Evolutionary conservation across 2,113 vertebrate genomes (phyloP), one percentile per base, ranked within the genome.

Genomic region (Illadopsis cleaveri): DNA sequence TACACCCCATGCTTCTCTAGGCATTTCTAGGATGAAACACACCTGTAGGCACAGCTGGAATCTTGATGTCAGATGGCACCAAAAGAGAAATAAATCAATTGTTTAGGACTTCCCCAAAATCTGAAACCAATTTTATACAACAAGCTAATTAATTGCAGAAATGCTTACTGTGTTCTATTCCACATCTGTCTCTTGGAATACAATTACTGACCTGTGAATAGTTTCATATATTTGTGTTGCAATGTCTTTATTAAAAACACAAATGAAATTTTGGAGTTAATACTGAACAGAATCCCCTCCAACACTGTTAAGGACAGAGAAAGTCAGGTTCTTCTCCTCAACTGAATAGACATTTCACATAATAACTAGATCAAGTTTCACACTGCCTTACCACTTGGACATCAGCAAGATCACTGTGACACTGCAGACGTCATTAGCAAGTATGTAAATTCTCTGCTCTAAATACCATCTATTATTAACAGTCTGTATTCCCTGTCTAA

Each of bases 401-500:
- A 90, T 66, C 60, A 56, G 54, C 45, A 72, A n/a, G 58, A 94
- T 95, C 83, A 85, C 11, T 90, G 33, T 76, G 81, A 91, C 30
- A 50, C 44, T 1, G 4, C 30, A 42, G 75, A 88, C 20, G 12
- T 83, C 91, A 92, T 76, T 65, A 82, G 64, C 76, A 95, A 96
- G 82, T 22, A 57, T 85, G 90, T 83, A 96, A 93, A 94, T 89
- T 77, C 82, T 79, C 89, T 79, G 70, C 83, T 96, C 75, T 93
- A 96, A 95, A 94, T 89, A 92, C 78, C 75, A 93, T 94, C 76
- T 90, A 95, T 96, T 96, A 97, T 95, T 94, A 96, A 96, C 89
- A 85, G 77, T 37, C 77, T 94, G 60, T 92, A 92, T 76, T 93
- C 58, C 72, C 82, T 80, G 90, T 82, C 89, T 96, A 95, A 95